A percentile compares a stretch with the other conserved stretches of the same genome.
These are phyloP conservation scores for Pardalotus punctatus DNA, from an alignment of 2,113 vertebrate species.

Conservation along the genomic window DNA sequence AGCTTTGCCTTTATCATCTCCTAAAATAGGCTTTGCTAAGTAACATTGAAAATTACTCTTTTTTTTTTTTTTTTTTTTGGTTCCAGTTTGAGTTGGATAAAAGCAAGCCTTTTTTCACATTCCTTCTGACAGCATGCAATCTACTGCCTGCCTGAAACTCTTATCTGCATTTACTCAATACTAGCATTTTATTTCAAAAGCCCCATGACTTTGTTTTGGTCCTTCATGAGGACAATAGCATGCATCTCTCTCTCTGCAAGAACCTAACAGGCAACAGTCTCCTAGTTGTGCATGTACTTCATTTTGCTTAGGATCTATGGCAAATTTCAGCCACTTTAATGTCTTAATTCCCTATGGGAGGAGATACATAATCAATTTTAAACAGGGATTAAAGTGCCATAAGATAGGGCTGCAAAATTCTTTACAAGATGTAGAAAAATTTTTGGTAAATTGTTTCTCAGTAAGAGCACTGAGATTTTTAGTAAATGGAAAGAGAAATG, in stretches of 20 bases:
- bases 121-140: background rate
- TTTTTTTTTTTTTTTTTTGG: background rate
- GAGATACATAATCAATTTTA: background rate
- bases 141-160: background rate
- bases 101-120: background rate
- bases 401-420: background rate
- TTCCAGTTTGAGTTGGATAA: background rate
- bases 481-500: background rate
- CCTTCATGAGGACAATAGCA: background rate
- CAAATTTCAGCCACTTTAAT: background rate
- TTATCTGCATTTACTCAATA: background rate
- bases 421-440: background rate
- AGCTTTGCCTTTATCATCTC: conserved; percentile 40
- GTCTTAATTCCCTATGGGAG: background rate
- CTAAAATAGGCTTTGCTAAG: conserved; percentile 15
- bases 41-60: background rate
- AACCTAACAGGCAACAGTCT: background rate
- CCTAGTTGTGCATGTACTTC: background rate
- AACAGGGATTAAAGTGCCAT: background rate
- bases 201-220: background rate
- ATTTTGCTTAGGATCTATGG: background rate
- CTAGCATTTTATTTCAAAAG: background rate
- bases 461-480: background rate
- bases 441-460: background rate
- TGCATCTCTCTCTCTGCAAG: background rate